Base-by-base conservation (phyloP, 2,888 invertebrate species). In the Entomobrya proxima region DNA sequence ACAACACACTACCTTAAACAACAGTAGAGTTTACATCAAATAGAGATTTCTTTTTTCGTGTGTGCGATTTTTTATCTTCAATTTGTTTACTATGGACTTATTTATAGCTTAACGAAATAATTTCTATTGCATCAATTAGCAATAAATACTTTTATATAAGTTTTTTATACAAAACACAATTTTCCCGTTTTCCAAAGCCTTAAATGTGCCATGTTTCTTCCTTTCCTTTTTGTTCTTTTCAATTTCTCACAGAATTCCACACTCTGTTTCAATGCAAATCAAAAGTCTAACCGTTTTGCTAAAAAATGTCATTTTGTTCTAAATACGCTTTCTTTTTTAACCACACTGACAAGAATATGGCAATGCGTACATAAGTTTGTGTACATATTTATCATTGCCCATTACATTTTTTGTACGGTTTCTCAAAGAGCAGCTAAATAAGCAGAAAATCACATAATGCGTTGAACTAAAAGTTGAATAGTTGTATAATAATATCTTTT, bases 81-180 rank as follows among this genome's bases (percentile, higher is more conserved):
- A 18, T 24, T 67, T 21, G 24, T 24, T 27, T 24, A 15, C 27
- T 69, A n/a, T 61, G 35, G 11, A 37, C 32, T 18, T 40, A 32
- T 24, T 47, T 67, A 35, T 35, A 50, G 50, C 52, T 78, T 32
- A 78, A 32, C 44, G 24, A 58, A 27, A n/a, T n/a, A 55, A 77
- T 24, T 30, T 69, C 44, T 72, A 80, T 80, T 80, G 80, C 55
- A 72, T 72, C 47, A 79, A 80, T 32, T 44, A 58, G 81, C 72
- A 81, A 74, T 81, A 81, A 81, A 81, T 81, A 81, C 47, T 30
- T 64, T 64, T 64, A 24, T 52, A 78, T 78, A 40, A 81, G 32
- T 30, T 64, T 64, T 64, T 32, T 52, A 78, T 78, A 40, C 40
- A 44, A 69, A 64, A 78, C 77, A 44, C 35, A 78, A 78, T 44